These are phyloP conservation scores for Sphinx pinastri DNA, from an alignment of 2,888 invertebrate species.

Conservation along the genomic window DNA sequence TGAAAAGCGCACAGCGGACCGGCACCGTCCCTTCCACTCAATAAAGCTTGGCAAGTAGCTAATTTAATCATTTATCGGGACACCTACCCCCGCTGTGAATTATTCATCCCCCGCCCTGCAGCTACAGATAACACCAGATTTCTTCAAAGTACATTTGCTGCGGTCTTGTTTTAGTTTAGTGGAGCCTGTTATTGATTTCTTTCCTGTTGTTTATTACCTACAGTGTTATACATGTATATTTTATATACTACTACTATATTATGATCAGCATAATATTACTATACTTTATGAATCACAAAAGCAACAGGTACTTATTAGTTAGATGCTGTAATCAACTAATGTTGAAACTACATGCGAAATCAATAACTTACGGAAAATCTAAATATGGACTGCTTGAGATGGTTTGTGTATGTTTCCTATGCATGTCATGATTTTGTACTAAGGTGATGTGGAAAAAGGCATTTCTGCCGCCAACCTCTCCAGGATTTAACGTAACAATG, in stretches of 20 bases:
- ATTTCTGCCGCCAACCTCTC: no score
- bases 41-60: slow-evolving; percentile 25
- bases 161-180: neutral
- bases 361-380: no score
- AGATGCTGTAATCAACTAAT: neutral
- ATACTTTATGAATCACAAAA: no score
- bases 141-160: slow-evolving; percentile 1
- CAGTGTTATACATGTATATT: neutral
- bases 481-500: no score
- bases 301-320: no score
- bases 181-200: neutral
- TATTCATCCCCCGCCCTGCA: slow-evolving; percentile 23
- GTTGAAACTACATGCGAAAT: neutral
- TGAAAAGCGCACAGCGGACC: slow-evolving; percentile 15
- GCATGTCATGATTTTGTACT: no score
- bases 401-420: no score
- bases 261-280: no score
- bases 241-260: neutral
- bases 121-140: slow-evolving; percentile 27
- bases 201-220: neutral
- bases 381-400: no score
- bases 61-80: slow-evolving; percentile 29
- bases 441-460: no score
- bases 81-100: slow-evolving; percentile 23
- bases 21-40: slow-evolving; percentile 23